Conservation (phyloP, 2,797 vertebrate genomes). For the Acipenser transmontanus region DNA sequence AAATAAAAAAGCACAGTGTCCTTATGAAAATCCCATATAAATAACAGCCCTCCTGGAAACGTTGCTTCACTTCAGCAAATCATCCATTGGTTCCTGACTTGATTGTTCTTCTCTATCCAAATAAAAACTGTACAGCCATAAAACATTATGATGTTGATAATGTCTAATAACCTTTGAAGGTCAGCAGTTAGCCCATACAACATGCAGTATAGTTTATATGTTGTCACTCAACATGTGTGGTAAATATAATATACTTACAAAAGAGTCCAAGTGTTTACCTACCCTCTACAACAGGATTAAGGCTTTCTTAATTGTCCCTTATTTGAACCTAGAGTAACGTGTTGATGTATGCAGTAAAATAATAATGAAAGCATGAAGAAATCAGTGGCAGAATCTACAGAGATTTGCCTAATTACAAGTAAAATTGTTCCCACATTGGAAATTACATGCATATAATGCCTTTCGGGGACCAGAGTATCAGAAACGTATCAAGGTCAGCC, state of each 20-base stretch:
- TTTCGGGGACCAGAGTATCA: constrained; percentile 65
- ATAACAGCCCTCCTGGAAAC: no score
- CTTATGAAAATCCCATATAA: no score
- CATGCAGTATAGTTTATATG: background rate
- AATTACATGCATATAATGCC: constrained; percentile 73
- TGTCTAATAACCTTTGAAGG: background rate
- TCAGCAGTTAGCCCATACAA: background rate
- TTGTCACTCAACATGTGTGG: background rate
- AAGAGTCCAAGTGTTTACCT: constrained; percentile 10
- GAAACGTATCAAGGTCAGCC: constrained; percentile 67
- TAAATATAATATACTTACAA: constrained; percentile 36
- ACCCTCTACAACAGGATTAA: constrained; percentile 46
- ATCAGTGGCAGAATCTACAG: constrained; percentile 73
- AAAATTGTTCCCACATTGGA: constrained; percentile 86
- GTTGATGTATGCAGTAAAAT: constrained; percentile 65
- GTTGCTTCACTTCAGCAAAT: no score
- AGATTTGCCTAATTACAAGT: constrained; percentile 76
- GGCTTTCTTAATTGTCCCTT: constrained; percentile 56
- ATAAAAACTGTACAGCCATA: no score
- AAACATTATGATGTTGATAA: no score
- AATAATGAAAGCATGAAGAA: constrained; percentile 69
- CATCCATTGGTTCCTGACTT: no score
- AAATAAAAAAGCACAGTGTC: no score
- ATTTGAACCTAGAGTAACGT: constrained; percentile 58
- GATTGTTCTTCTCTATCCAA: no score